Conservation (phyloP, 2,888 invertebrate species). For the Galerucella pusilla region DNA sequence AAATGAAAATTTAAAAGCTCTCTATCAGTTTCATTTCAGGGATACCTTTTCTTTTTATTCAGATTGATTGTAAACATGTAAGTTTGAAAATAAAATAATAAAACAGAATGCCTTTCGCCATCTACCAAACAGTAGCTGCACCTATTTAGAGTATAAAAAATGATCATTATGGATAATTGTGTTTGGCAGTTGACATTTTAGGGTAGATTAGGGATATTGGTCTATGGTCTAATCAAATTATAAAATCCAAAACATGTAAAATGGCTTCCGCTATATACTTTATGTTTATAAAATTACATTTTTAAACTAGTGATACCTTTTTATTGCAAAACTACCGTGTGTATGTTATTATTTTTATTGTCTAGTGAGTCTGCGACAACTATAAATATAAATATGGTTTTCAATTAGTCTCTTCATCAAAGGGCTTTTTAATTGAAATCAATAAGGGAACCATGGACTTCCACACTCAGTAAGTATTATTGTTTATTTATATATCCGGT, state of each 20-base stretch:
- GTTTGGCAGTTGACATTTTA: conserved; percentile 22
- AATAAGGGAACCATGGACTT: conserved; percentile 23
- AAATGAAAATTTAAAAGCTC: no score
- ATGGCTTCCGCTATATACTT: conserved; percentile 30
- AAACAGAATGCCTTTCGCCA: not conserved
- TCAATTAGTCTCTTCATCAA: conserved; percentile 23
- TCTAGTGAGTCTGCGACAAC: conserved; percentile 8
- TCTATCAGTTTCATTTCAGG: no score
- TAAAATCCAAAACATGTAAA: conserved; percentile 37
- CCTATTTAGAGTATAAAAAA: not conserved
- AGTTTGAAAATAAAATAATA: not conserved
- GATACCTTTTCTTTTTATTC: no score
- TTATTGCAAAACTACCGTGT: conserved; percentile 2
- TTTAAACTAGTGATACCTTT: conserved; percentile 13
- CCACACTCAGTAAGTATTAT: not conserved
- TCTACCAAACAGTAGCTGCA: not conserved
- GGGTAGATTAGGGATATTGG: conserved; percentile 26
- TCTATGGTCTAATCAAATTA: conserved; percentile 31
- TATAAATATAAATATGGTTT: conserved; percentile 2
- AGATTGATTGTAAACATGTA: not conserved
- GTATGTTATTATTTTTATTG: not conserved
- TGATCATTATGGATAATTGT: conserved; percentile 12
- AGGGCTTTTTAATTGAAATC: conserved; percentile 36
- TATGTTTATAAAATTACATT: conserved; percentile 9
- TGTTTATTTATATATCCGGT: not conserved